phyloP scores from a whole-genome alignment of 2,888 invertebrate genomes.

The Agonopterix alstromeriana region DNA sequence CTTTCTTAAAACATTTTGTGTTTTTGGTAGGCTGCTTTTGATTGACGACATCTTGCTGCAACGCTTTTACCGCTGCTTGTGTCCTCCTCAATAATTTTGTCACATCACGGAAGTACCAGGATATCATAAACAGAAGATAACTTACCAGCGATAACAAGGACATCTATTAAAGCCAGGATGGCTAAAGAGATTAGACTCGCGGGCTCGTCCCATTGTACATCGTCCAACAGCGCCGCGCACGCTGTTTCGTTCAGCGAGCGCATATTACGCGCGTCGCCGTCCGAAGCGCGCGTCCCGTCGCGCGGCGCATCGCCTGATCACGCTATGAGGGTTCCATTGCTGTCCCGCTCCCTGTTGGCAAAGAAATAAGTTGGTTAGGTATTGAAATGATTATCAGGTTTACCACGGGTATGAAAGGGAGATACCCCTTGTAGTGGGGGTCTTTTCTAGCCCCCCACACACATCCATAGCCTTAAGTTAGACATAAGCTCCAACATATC shows the following conservation, averaged over 20 bases:
- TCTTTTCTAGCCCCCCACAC: no score
- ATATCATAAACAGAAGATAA: neutral
- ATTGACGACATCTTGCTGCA: no score
- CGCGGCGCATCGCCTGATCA: slow-evolving; percentile 45
- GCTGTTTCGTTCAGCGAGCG: slow-evolving; percentile 88
- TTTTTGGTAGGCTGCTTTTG: neutral
- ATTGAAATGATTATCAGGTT: no score
- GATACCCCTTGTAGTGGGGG: no score
- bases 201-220: slow-evolving; percentile 89
- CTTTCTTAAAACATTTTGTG: neutral
- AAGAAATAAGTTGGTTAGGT: no score
- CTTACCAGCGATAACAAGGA: slow-evolving; percentile 89
- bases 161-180: slow-evolving; percentile 88
- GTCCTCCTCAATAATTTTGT: no score
- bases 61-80: no score
- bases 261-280: slow-evolving; percentile 73
- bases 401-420: no score
- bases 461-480: no score
- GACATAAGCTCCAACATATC: no score
- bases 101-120: neutral
- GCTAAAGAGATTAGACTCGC: slow-evolving; percentile 85
- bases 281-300: slow-evolving; percentile 41
- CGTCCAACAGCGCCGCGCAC: slow-evolving; percentile 87
- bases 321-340: slow-evolving; percentile 18
- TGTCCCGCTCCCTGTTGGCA: no score